Percentiles rank a stretch among this genome's conserved stretches.
phyloP scores from a whole-genome alignment of 2,113 vertebrate genomes.

The Accipiter virgatus region DNA sequence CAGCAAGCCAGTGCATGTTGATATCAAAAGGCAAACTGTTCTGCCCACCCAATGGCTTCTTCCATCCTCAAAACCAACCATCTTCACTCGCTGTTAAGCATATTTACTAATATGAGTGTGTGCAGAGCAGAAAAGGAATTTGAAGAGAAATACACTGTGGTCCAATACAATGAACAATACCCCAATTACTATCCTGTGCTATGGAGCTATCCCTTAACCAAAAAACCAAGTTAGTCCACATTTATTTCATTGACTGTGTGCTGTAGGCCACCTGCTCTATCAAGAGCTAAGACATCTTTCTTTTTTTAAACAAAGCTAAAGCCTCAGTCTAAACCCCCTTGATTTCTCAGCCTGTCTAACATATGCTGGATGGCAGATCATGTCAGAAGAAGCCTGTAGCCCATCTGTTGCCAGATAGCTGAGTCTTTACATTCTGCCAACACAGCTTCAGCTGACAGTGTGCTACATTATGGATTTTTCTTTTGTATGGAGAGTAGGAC shows the following conservation, averaged over 20 bases:
- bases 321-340: constrained; percentile 35
- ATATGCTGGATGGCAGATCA: constrained; percentile 65
- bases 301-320: constrained; percentile 37
- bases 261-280: neutral
- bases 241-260: neutral
- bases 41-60: neutral
- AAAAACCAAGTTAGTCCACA: neutral
- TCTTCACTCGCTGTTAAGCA: neutral
- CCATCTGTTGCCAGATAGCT: constrained; percentile 57
- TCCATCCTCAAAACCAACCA: neutral
- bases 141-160: neutral
- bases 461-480: neutral
- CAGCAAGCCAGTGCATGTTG: neutral
- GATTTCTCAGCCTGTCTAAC: constrained; percentile 52
- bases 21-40: neutral
- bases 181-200: rapidly evolving
- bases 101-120: rapidly evolving
- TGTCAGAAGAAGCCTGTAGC: constrained; percentile 62
- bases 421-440: constrained; percentile 55
- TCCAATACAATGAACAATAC: rapidly evolving
- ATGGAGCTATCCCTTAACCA: neutral
- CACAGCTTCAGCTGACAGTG: constrained; percentile 50
- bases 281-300: constrained; percentile 10
- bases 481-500: neutral
- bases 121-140: neutral